Evolutionary conservation across 64 coral and sea anemone species (phyloP).

Genomic region (Acropora yongei): DNA sequence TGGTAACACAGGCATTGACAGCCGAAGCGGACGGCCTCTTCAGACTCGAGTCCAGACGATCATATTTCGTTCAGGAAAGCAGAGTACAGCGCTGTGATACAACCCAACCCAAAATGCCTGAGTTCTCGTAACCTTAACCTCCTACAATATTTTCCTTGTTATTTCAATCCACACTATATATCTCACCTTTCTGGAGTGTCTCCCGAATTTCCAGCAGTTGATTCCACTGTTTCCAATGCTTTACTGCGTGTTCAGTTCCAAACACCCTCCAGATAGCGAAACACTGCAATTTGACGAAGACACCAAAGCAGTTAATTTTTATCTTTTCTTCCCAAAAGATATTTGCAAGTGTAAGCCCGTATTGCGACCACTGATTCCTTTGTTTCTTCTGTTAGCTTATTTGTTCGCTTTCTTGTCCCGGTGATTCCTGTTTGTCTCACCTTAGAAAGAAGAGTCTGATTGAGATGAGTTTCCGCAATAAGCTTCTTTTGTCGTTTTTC

Average conservation of each 20-base stretch:
- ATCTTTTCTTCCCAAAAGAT: too few relatives aligned
- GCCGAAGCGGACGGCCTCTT: too few relatives aligned
- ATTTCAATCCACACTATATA: background rate
- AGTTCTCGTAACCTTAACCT: too few relatives aligned
- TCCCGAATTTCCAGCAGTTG: conserved; percentile 10
- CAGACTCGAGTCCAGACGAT: too few relatives aligned
- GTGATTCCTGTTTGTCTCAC: background rate
- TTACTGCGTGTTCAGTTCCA: conserved; percentile 18
- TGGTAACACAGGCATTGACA: too few relatives aligned
- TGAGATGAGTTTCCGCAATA: background rate
- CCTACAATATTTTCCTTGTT: background rate
- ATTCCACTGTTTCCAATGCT: conserved; percentile 24
- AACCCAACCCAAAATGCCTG: too few relatives aligned
- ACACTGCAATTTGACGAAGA: background rate
- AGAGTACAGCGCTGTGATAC: too few relatives aligned
- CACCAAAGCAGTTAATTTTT: background rate
- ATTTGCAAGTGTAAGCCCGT: background rate
- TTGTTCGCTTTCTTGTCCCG: background rate
- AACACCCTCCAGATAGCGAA: conserved; percentile 29
- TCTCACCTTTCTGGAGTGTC: conserved; percentile 11
- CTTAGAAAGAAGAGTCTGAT: background rate
- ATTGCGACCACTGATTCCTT: too few relatives aligned
- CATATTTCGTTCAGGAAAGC: too few relatives aligned
- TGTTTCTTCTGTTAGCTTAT: background rate
- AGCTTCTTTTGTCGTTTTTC: background rate